Evolutionary conservation across 1,140 invertebrate genomes (phyloP).

Genomic region (Phortica variegata): DNA sequence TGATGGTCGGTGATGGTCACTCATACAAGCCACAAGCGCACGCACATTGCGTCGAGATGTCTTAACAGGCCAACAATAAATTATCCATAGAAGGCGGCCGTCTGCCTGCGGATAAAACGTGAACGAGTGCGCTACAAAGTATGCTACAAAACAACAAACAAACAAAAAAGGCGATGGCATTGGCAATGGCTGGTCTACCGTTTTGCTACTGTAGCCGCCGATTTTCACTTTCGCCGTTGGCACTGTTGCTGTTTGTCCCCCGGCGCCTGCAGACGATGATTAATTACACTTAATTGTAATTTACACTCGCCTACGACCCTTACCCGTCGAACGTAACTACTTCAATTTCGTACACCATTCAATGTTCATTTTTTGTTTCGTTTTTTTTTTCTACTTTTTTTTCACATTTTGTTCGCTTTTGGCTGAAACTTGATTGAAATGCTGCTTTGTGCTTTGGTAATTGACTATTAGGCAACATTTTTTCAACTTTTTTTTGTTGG

Average conservation of each 20-base stretch:
- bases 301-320: slow-evolving; percentile 26
- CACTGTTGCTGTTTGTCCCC: background rate
- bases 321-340: background rate
- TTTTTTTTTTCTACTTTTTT: background rate
- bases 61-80: no score
- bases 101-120: no score
- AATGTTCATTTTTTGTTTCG: slow-evolving; percentile 4
- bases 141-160: slow-evolving; percentile 7
- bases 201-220: background rate
- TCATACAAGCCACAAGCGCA: no score
- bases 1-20: no score
- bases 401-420: background rate
- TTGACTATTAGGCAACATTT: slow-evolving; percentile 40
- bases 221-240: background rate
- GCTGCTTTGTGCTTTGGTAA: slow-evolving; percentile 28
- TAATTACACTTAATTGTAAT: slow-evolving; percentile 53
- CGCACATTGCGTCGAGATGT: no score
- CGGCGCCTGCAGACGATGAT: slow-evolving; percentile 18
- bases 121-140: no score
- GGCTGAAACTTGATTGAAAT: slow-evolving; percentile 5
- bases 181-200: background rate
- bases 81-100: no score
- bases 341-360: slow-evolving; percentile 20
- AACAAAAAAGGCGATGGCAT: background rate
- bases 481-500: slow-evolving; percentile 17